These are phyloP conservation scores for Lochmaea capreae DNA, from an alignment of 2,888 invertebrate genomes.

Conservation along the genomic window DNA sequence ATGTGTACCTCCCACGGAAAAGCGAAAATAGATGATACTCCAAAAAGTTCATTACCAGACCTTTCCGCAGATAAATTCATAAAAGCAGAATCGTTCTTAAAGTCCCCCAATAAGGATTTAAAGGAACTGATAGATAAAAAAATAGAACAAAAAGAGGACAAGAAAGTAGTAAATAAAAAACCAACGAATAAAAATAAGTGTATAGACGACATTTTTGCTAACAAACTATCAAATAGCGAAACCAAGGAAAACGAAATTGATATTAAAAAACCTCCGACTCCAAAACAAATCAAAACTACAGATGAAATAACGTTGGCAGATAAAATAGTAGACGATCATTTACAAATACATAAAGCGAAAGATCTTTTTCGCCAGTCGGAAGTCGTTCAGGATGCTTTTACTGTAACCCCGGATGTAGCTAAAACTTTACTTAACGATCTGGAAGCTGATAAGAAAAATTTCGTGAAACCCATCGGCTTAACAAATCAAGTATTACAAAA, in stretches of 20 bases:
- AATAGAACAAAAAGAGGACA: conserved; percentile 46
- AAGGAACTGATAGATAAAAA: conserved; percentile 50
- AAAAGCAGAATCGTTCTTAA: conserved; percentile 38
- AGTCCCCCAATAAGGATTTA: conserved; percentile 53
- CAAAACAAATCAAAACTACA: conserved; percentile 44
- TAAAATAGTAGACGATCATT: conserved; percentile 60
- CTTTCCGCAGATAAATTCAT: conserved; percentile 16
- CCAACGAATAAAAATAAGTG: conserved; percentile 46
- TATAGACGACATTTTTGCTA: conserved; percentile 54
- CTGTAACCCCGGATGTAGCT: conserved; percentile 40
- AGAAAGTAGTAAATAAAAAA: conserved; percentile 40
- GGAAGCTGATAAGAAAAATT: conserved; percentile 51
- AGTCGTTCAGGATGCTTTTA: conserved; percentile 39
- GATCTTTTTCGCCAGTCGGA: conserved; percentile 44
- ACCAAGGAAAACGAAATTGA: conserved; percentile 54
- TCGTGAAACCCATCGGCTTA: conserved; percentile 44
- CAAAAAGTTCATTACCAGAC: conserved; percentile 11
- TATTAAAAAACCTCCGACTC: conserved; percentile 42
- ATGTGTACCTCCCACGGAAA: not conserved
- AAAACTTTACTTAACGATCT: conserved; percentile 46
- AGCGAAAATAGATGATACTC: conserved; percentile 32
- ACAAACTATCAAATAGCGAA: conserved; percentile 50
- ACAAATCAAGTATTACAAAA: conserved; percentile 64
- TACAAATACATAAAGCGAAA: conserved; percentile 51
- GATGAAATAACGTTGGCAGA: conserved; percentile 57